phyloP scores from a whole-genome alignment of 2,888 invertebrate genomes.

The Abrostola triplasia region DNA sequence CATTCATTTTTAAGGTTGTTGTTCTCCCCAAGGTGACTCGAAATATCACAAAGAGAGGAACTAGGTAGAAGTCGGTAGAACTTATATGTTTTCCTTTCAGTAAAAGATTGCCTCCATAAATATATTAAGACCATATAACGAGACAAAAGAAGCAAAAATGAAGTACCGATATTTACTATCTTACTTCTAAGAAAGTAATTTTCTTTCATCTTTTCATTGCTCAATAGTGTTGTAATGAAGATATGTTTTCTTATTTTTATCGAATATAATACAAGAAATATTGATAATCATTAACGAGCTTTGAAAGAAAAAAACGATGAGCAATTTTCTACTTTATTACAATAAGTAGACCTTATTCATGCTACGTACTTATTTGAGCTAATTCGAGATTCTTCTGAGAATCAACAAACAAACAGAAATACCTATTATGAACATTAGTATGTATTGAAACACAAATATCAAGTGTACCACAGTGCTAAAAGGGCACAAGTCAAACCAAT shows the following conservation, averaged over 20 bases:
- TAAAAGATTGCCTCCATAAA: neutral
- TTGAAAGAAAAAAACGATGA: slow-evolving; percentile 5
- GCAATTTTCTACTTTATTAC: neutral
- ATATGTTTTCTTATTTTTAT: slow-evolving; percentile 15
- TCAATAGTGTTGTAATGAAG: slow-evolving; percentile 27
- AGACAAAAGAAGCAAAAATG: slow-evolving; percentile 6
- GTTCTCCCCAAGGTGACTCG: neutral
- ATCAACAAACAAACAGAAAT: neutral
- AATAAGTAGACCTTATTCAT: no score
- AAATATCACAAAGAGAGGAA: neutral
- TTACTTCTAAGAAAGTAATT: slow-evolving; percentile 24
- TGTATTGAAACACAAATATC: no score
- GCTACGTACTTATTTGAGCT: no score
- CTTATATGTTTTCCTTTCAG: slow-evolving; percentile 5
- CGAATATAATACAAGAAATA: slow-evolving; percentile 11
- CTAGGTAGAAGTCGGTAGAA: neutral
- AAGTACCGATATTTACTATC: slow-evolving; percentile 4
- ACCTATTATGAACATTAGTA: no score
- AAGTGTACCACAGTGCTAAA: no score
- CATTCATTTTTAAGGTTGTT: neutral
- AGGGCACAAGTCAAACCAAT: no score
- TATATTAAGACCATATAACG: slow-evolving; percentile 2
- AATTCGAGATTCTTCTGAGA: neutral
- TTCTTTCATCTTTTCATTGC: slow-evolving; percentile 15
- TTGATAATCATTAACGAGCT: slow-evolving; percentile 13